Evolutionary conservation across 2,888 invertebrate species (phyloP), one percentile per base, ranked within the genome.

Genomic region (Tubulanus polymorphus): DNA sequence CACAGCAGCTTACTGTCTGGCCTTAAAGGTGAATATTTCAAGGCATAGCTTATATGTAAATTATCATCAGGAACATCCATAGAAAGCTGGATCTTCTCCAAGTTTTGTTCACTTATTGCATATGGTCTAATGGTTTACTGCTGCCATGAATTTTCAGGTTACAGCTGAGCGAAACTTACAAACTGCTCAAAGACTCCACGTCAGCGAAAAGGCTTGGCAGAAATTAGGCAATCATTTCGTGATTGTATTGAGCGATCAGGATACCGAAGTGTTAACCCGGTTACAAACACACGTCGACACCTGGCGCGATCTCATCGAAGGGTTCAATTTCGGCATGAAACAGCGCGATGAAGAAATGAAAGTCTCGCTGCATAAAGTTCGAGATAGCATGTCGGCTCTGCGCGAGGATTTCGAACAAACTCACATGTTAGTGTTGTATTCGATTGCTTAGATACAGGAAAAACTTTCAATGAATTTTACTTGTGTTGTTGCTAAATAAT

Each of bases 141-240:
- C 18, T 28, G 3, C 2, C 6, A 23, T 27, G 27, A 3, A 5
- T 5, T 48, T 37, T 20, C 51, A 78, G 78, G 76, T 78, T 18
- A 75, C 76, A 37, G 71, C 75, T 35, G 77, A 79, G 57, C 70
- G 73, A 37, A 63, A 69, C 35, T 63, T 79, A 28, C 73, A 67
- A 46, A 76, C 77, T 10, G 75, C 75, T 48, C 77, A 74, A 54
- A 68, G 74, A 5, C 62, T 79, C 37, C 75, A 76, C 59, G 67
- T 76, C 26, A 67, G 69, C 57, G 78, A 79, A 63, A 76, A 76
- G 57, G 63, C 72, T 8, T 79, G 79, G 79, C 69, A 69, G 15
- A 75, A 78, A 59, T 65, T 79, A 28, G 76, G 75, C 20, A 71
- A 69, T 37, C 78, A 78, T 59, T 79, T 78, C 63, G 72, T 76